Conservation (phyloP, 2,888 invertebrate species). For the Bruchidius siliquastri region DNA sequence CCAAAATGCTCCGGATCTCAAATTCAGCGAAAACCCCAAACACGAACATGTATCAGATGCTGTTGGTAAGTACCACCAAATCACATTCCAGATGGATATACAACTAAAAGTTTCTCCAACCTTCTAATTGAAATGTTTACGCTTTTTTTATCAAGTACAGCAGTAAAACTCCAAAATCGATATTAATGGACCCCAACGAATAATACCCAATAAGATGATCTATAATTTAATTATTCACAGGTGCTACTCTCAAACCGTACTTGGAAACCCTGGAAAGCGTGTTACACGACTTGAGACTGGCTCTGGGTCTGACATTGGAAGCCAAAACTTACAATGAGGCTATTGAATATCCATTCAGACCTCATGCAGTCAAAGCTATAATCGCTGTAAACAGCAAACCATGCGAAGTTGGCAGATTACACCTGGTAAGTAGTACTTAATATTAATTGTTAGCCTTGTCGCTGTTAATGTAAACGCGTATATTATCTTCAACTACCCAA, state of each 20-base stretch:
- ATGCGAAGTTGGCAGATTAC: slow-evolving; percentile 54
- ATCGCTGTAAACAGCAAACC: slow-evolving; percentile 61
- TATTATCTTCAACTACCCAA: too few species aligned
- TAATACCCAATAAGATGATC: too few species aligned
- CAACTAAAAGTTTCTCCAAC: too few species aligned
- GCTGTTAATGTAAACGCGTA: too few species aligned
- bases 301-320: slow-evolving; percentile 30
- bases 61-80: neutral
- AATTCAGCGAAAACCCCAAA: slow-evolving; percentile 36
- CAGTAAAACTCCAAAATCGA: too few species aligned
- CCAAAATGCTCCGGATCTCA: slow-evolving; percentile 49
- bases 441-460: too few species aligned
- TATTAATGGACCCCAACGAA: too few species aligned
- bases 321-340: slow-evolving; percentile 60
- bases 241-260: neutral
- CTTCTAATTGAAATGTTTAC: too few species aligned
- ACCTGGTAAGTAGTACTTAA: slow-evolving; percentile 50
- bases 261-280: slow-evolving; percentile 33
- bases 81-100: too few species aligned
- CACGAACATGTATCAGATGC: slow-evolving; percentile 17
- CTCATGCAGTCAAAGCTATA: slow-evolving; percentile 69
- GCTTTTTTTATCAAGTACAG: too few species aligned
- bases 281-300: slow-evolving; percentile 37
- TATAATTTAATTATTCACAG: neutral
- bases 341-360: slow-evolving; percentile 67